phyloP scores from a whole-genome alignment of 1,140 invertebrate genomes.

The Ooceraea biroi region DNA sequence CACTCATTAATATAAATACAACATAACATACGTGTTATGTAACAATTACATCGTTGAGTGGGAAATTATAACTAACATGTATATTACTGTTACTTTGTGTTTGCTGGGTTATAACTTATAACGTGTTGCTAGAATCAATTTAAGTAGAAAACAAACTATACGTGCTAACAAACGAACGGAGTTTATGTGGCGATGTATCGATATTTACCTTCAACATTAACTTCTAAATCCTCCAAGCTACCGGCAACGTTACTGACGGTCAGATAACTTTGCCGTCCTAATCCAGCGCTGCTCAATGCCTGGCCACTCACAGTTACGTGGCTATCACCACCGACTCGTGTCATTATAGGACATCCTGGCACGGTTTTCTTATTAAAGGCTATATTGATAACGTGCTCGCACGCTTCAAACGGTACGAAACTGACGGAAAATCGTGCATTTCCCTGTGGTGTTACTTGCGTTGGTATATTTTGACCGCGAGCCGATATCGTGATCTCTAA shows the following conservation, averaged over 20 bases:
- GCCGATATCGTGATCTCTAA: slow-evolving; percentile 98
- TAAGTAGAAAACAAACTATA: slow-evolving; percentile 7
- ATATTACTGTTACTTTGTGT: too few species aligned
- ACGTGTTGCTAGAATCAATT: too few species aligned
- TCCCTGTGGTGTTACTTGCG: slow-evolving; percentile 98
- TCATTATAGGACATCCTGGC: slow-evolving; percentile 93
- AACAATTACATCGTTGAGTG: too few species aligned
- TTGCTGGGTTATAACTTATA: too few species aligned
- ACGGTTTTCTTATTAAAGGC: slow-evolving; percentile 97
- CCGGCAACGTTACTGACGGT: slow-evolving; percentile 91
- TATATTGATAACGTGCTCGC: slow-evolving; percentile 97
- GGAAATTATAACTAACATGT: too few species aligned
- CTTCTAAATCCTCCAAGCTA: slow-evolving; percentile 96
- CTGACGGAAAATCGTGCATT: slow-evolving; percentile 96
- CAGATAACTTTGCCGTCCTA: slow-evolving; percentile 89
- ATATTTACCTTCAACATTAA: slow-evolving; percentile 95
- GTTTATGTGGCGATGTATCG: background rate
- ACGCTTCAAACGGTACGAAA: slow-evolving; percentile 97
- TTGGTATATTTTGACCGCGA: slow-evolving; percentile 97
- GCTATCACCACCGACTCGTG: slow-evolving; percentile 91
- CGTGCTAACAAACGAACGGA: slow-evolving; percentile 1
- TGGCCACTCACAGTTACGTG: slow-evolving; percentile 91
- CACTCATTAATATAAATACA: too few species aligned
- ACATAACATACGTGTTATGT: too few species aligned
- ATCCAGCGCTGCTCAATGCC: slow-evolving; percentile 88